Percentiles rank a stretch among this genome's conserved stretches.
Conservation (phyloP, 2,797 vertebrate genomes). For the Schizothorax lantsangensis region DNA sequence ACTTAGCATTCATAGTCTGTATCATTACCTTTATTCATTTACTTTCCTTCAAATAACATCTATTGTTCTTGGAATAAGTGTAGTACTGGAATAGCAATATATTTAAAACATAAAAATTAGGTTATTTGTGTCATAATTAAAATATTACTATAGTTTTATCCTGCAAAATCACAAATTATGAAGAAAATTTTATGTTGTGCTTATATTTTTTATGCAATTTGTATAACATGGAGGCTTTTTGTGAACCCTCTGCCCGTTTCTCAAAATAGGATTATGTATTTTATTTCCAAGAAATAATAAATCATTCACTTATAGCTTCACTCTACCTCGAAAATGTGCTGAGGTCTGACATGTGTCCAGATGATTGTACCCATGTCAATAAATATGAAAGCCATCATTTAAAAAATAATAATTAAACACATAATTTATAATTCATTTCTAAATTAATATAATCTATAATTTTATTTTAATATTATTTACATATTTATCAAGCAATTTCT, state of each 20-base stretch:
- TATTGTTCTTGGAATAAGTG: not conserved
- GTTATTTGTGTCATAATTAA: not conserved
- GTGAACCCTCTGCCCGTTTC: too few species aligned
- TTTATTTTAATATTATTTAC: not conserved
- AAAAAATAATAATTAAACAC: not conserved
- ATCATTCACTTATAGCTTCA: not conserved
- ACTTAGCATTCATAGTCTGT: not conserved
- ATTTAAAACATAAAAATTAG: not conserved
- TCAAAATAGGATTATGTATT: not conserved
- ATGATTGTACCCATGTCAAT: not conserved
- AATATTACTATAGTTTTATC: not conserved
- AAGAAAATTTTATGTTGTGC: too few species aligned
- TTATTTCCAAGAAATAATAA: not conserved
- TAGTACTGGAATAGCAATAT: not conserved
- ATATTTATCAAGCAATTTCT: not conserved
- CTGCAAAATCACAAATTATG: not conserved
- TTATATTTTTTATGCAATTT: not conserved
- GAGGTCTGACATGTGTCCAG: not conserved
- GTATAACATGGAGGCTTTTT: not conserved
- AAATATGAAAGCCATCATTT: not conserved
- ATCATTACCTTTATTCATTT: not conserved
- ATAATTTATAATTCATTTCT: not conserved
- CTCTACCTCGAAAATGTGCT: not conserved
- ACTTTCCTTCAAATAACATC: constrained; percentile 2
- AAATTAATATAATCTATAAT: not conserved